Base-by-base conservation (phyloP, 2,113 vertebrate genomes). In the Bos indicus region DNA sequence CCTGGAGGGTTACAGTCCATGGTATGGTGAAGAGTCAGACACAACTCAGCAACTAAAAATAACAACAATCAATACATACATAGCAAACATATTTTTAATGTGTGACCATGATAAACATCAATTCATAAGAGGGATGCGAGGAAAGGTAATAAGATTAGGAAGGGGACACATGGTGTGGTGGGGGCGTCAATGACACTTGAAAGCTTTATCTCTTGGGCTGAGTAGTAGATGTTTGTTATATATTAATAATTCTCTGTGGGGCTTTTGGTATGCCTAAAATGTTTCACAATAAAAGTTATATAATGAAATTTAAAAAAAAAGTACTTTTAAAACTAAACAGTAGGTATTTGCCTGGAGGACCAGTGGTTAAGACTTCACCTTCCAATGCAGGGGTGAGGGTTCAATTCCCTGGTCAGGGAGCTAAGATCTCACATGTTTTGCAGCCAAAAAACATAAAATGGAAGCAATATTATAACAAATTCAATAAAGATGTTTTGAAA, bases 131-230 rank as follows among this genome's bases (percentile, higher is more conserved):
- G 6, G 36, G 88, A 85, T 8, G 25, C n/a, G 80, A 90, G 12
- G 51, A 86, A 90, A 56, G 57, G 13, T 74, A 51, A 13, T 25
- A 8, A 21, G 51, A 33, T 28, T 48, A 56, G 26, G 71, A 83
- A 51, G 7, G 1, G 28, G 12, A 6, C 5, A 4, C 6, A 2
- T 9, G 19, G 19, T 33, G 11, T 14, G 3, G 7, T 30, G 26
- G 36, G 28, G 6, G 23, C 46, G 71, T 62, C 51, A 52, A 2
- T 40, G 13, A 46, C 17, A 84, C 5, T 46, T 90, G 54, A 33
- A 77, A 1, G 0, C 28, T 57, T 52, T 60, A 26, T 52, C 46
- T 97, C 67, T 87, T 7, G 46, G 59, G 64, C 52, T 60, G 71
- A 57, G 57, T 6, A 6, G 4, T 16, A 26, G 46, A 81, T 19